Evolutionary conservation across 2,888 invertebrate species (phyloP).

Genomic region (Meiosimyza decipiens): DNA sequence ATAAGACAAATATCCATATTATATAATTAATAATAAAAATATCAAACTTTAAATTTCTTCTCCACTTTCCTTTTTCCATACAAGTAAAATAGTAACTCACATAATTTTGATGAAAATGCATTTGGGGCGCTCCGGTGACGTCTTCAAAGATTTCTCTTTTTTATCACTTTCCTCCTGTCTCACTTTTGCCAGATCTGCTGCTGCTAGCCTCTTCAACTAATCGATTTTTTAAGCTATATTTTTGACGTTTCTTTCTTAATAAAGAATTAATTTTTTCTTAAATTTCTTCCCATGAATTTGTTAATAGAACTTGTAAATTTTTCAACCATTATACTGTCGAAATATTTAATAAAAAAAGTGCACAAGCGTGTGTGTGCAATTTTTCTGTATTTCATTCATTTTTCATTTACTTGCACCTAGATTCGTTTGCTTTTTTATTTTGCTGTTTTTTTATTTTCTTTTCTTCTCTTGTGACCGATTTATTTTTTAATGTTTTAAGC

Average conservation of each 20-base stretch:
- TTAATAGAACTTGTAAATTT: slow-evolving; percentile 17
- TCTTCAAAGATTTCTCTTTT: slow-evolving; percentile 30
- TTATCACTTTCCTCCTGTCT: neutral
- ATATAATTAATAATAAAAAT: too few relatives aligned
- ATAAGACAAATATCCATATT: neutral
- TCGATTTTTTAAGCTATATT: slow-evolving; percentile 39
- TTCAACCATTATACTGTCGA: neutral
- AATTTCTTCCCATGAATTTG: neutral
- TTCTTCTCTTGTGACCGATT: slow-evolving; percentile 7
- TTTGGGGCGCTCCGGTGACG: slow-evolving; percentile 34
- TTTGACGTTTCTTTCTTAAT: neutral
- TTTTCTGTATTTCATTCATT: slow-evolving; percentile 23
- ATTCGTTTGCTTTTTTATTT: slow-evolving; percentile 23
- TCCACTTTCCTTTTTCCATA: neutral
- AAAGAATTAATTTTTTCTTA: neutral
- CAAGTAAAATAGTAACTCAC: slow-evolving; percentile 33
- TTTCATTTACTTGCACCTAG: slow-evolving; percentile 5
- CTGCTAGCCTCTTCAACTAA: slow-evolving; percentile 10
- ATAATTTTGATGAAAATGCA: slow-evolving; percentile 41
- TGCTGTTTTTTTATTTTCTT: slow-evolving; percentile 19
- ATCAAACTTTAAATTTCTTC: too few relatives aligned
- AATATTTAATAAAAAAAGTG: neutral
- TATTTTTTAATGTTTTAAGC: neutral
- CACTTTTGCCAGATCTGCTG: slow-evolving; percentile 1
- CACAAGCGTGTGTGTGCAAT: slow-evolving; percentile 8